Evolutionary conservation across 2,797 vertebrate genomes (phyloP).

Genomic region (Merluccius polli): DNA sequence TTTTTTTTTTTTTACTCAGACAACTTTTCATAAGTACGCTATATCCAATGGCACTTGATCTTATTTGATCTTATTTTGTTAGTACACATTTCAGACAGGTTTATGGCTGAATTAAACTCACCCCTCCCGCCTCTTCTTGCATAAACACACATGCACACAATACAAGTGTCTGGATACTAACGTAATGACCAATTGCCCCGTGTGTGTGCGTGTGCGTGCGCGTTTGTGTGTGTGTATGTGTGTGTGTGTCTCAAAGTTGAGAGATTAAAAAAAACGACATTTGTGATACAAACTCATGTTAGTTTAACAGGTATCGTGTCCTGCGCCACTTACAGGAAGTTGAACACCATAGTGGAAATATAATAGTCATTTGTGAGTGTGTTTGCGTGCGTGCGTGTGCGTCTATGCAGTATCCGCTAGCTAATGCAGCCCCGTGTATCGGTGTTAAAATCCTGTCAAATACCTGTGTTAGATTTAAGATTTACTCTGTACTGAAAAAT

Average conservation of each 20-base stretch:
- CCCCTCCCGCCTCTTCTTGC: not conserved
- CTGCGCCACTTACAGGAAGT: constrained; percentile 36
- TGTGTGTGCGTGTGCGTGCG: constrained; percentile 29
- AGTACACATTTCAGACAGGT: constrained; percentile 22
- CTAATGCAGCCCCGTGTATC: constrained; percentile 76
- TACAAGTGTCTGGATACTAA: constrained; percentile 38
- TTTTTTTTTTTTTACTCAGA: not conserved
- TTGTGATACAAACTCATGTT: constrained; percentile 61
- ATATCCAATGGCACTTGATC: constrained; percentile 13
- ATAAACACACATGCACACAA: constrained; percentile 23
- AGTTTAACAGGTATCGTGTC: constrained; percentile 44
- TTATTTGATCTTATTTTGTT: not conserved
- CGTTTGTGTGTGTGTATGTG: constrained; percentile 18
- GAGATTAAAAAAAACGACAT: constrained; percentile 46
- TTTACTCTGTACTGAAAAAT: constrained; percentile 82
- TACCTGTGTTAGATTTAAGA: constrained; percentile 79
- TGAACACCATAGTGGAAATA: constrained; percentile 54
- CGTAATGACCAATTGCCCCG: constrained; percentile 33
- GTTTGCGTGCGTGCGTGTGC: constrained; percentile 44
- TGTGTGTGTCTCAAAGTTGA: constrained; percentile 32
- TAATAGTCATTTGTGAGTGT: constrained; percentile 58
- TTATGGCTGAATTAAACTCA: not conserved
- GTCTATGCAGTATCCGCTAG: constrained; percentile 75
- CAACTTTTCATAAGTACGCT: not conserved
- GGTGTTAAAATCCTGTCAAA: constrained; percentile 75